These are phyloP conservation scores for Sitta europaea DNA, from an alignment of 2,113 vertebrate genomes.

Conservation along the genomic window DNA sequence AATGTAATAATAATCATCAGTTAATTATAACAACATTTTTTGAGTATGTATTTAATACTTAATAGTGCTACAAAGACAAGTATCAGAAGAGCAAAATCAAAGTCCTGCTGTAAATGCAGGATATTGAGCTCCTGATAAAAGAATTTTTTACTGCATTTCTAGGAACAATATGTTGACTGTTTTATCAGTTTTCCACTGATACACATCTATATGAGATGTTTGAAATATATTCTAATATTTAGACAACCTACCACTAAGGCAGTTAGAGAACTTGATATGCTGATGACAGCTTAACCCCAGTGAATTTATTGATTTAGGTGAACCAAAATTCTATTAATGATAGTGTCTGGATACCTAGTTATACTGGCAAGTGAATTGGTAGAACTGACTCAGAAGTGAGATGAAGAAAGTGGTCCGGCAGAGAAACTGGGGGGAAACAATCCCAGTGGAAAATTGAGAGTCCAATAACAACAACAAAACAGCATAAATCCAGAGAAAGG, in stretches of 20 bases:
- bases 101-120: background rate
- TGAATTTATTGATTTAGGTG: background rate
- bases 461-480: background rate
- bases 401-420: background rate
- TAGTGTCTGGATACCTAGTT: background rate
- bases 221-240: background rate
- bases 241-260: background rate
- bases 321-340: background rate
- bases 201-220: background rate
- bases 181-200: background rate
- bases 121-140: background rate
- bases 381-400: background rate
- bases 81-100: background rate
- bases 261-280: background rate
- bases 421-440: rapidly evolving
- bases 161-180: background rate
- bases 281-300: background rate
- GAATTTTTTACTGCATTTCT: background rate
- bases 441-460: background rate
- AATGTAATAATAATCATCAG: background rate
- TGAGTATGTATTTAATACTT: background rate
- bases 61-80: background rate
- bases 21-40: background rate
- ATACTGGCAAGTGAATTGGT: background rate
- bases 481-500: background rate